Evolutionary conservation across 1,140 invertebrate genomes (phyloP), one percentile per base, ranked within the genome.

Genomic region (Scaptomyza graminum): DNA sequence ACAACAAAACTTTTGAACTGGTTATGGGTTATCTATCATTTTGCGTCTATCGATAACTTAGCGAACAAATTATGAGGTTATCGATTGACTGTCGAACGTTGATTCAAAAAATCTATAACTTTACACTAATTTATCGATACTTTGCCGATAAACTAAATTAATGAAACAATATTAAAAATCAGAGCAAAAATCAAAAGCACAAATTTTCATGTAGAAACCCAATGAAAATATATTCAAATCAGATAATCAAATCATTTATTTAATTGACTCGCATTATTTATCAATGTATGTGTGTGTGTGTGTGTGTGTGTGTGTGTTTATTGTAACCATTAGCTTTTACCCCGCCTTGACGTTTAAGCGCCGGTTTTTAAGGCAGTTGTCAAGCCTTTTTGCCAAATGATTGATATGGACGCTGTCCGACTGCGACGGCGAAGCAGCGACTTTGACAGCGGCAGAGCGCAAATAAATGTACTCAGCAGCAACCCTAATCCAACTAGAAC

Each of bases 401-500:
- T 82, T 82, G 79, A 82, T 78, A 74, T 82, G 79, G 79, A 81
- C 79, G 81, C 52, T 82, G 79, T 82, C 79, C 79, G 64, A 74
- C 13, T 44, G 50, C 16, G n/a, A 52, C 37, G 39, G 7, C 11
- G 47, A 31, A 34, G 15, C 52, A n/a, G 34, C 52, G 16, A 9
- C 1, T 34, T 6, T 34, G 31, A 39, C 52, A 56, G 54, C 12
- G 54, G 49, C 65, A 46, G 63, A 66, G 52, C 60, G 28, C 57
- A 49, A 69, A 81, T 67, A 76, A 80, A 81, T 81, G 60, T 69
- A 66, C 61, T 76, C 72, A 71, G 63, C 51, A 84, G 78, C 82
- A 82, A 87, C 81, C 82, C 81, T 87, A 87, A 85, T 87, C 82
- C 82, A 66, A 69, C 41, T 72, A 72, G 69, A 67, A 60, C 65